Percentiles rank a stretch among this genome's conserved stretches.
phyloP scores from a whole-genome alignment of 2,888 invertebrate species.

The Drosophila macrospina region DNA sequence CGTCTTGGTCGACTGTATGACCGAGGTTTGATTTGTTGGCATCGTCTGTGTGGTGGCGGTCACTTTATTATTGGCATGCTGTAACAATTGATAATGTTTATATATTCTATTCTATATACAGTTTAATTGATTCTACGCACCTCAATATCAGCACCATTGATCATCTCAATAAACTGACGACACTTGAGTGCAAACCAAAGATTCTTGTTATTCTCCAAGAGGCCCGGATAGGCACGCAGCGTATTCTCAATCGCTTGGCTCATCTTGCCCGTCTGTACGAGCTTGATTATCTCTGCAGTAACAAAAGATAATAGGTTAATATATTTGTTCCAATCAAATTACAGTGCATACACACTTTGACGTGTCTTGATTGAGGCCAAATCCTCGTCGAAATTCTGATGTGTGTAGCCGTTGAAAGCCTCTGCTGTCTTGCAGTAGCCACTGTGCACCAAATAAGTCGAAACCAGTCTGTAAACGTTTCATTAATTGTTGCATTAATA shows the following conservation, averaged over 20 bases:
- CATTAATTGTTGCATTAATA: background rate
- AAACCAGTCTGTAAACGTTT: conserved; percentile 91
- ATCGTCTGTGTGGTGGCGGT: conserved; percentile 79
- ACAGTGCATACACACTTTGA: conserved; percentile 89
- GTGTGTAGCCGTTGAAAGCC: conserved; percentile 96
- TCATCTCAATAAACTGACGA: conserved; percentile 99
- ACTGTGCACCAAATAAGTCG: conserved; percentile 98
- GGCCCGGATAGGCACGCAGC: conserved; percentile 95
- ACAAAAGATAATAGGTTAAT: background rate
- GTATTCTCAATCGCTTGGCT: conserved; percentile 97
- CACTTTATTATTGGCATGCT: conserved; percentile 73
- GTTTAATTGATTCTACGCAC: conserved; percentile 24
- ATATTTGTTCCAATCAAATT: background rate
- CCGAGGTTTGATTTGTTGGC: conserved; percentile 89
- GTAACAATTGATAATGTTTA: background rate
- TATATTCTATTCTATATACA: too few relatives aligned
- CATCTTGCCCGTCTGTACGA: conserved; percentile 96
- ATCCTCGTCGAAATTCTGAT: conserved; percentile 96
- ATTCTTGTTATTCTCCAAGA: conserved; percentile 95
- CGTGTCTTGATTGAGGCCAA: conserved; percentile 97
- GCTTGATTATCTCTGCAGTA: conserved; percentile 93
- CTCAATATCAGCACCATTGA: conserved; percentile 94
- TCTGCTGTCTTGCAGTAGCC: conserved; percentile 98
- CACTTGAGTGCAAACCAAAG: conserved; percentile 98
- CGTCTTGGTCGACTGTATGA: conserved; percentile 91